These are phyloP conservation scores for Tetragonula carbonaria DNA, from an alignment of 2,888 invertebrate species.

Conservation along the genomic window DNA sequence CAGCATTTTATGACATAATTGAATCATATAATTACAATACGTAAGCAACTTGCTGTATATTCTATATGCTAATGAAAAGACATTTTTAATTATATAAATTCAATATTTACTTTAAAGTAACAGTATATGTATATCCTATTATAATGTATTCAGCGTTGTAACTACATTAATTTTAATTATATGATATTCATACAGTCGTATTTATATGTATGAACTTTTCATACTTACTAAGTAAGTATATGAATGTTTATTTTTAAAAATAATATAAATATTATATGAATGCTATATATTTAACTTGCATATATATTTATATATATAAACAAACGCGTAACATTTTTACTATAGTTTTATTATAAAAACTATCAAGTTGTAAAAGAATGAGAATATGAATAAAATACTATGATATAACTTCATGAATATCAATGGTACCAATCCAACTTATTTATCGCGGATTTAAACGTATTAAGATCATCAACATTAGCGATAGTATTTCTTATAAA, in stretches of 20 bases:
- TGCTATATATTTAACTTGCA: not conserved
- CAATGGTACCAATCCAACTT: not conserved
- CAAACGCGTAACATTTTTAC: conserved; percentile 41
- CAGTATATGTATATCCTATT: not conserved
- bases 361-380: conserved; percentile 23
- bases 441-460: not conserved
- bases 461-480: not conserved
- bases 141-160: not conserved
- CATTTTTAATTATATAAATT: conserved; percentile 6
- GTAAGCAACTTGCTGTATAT: conserved; percentile 7
- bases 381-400: conserved; percentile 23
- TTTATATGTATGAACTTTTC: not conserved
- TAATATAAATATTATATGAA: not conserved
- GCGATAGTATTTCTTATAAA: not conserved
- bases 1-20: conserved; percentile 17
- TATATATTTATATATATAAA: conserved; percentile 23
- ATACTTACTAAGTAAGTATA: conserved; percentile 38
- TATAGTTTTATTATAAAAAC: conserved; percentile 29
- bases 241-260: conserved; percentile 10
- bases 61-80: conserved; percentile 11
- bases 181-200: conserved; percentile 6
- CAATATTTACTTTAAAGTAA: conserved; percentile 18
- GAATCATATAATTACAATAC: conserved; percentile 18
- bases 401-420: not conserved
- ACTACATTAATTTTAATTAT: not conserved